Evolutionary conservation across 1,140 invertebrate genomes (phyloP).

Genomic region (Orius insidiosus): DNA sequence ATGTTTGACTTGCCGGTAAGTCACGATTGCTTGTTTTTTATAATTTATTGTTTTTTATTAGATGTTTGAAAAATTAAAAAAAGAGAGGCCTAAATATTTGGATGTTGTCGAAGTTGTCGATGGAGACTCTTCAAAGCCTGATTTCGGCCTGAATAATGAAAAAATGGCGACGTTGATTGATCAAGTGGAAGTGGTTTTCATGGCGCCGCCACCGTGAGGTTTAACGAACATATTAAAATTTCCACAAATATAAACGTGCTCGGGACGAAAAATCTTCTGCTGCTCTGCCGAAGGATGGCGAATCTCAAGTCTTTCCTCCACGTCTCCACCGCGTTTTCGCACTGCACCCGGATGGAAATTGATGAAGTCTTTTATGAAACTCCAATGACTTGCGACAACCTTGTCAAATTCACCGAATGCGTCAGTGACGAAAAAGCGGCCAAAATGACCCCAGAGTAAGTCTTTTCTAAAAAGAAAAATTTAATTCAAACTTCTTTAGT

Average conservation of each 20-base stretch:
- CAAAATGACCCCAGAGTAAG: conserved; percentile 31
- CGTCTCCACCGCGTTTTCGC: conserved; percentile 54
- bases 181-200: conserved; percentile 44
- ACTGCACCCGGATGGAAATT: conserved; percentile 39
- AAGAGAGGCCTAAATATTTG: conserved; percentile 23
- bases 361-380: conserved; percentile 38
- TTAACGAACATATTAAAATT: conserved; percentile 62
- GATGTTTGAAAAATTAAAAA: conserved; percentile 33
- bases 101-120: conserved; percentile 35
- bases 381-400: conserved; percentile 27
- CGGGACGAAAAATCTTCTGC: conserved; percentile 42
- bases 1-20: conserved; percentile 50
- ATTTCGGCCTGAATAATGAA: conserved; percentile 53
- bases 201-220: conserved; percentile 69
- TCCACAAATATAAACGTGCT: conserved; percentile 40
- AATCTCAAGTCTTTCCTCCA: conserved; percentile 40
- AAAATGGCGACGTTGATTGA: conserved; percentile 38
- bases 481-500: conserved; percentile 24
- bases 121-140: conserved; percentile 57
- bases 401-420: conserved; percentile 29
- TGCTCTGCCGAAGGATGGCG: conserved; percentile 41
- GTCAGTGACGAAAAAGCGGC: conserved; percentile 30
- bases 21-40: too few relatives aligned
- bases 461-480: not conserved
- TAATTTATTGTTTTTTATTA: conserved; percentile 18